Evolutionary conservation across 2,888 invertebrate species (phyloP).

Genomic region (Torymus tubicola): DNA sequence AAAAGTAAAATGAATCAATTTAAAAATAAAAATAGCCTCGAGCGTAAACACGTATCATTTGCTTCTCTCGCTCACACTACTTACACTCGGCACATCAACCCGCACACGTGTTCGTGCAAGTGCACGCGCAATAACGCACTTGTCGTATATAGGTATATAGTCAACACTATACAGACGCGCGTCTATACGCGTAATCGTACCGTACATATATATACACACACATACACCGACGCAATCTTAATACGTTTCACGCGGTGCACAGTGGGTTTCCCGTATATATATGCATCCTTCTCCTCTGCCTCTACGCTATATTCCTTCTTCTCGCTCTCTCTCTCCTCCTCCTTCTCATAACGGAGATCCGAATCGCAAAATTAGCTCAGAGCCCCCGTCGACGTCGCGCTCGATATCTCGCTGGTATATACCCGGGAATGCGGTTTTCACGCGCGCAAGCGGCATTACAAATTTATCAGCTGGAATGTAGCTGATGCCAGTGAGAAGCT

Average conservation of each 20-base stretch:
- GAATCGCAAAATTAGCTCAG: constrained; percentile 67
- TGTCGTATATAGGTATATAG: background rate
- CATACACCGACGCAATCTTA: constrained; percentile 51
- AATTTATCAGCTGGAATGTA: constrained; percentile 64
- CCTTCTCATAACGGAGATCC: constrained; percentile 58
- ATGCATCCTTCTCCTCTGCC: background rate
- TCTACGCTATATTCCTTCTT: background rate
- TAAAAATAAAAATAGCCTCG: constrained; percentile 9
- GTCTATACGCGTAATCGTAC: constrained; percentile 18
- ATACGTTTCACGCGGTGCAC: constrained; percentile 58
- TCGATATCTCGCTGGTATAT: constrained; percentile 27
- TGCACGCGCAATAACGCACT: constrained; percentile 34
- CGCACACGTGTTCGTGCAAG: background rate
- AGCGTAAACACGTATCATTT: constrained; percentile 41
- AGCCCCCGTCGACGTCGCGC: constrained; percentile 32
- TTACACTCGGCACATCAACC: background rate
- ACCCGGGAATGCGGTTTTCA: constrained; percentile 26
- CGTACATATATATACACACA: constrained; percentile 22
- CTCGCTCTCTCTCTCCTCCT: background rate
- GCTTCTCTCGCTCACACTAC: constrained; percentile 17
- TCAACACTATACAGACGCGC: background rate
- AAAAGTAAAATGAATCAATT: constrained; percentile 34
- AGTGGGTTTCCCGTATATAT: constrained; percentile 29
- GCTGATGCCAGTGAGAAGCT: constrained; percentile 67
- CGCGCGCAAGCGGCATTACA: constrained; percentile 65